Percentiles rank a stretch among this genome's conserved stretches.
These are phyloP conservation scores for Delichon dasypus DNA, from an alignment of 2,797 vertebrate genomes.

Conservation along the genomic window DNA sequence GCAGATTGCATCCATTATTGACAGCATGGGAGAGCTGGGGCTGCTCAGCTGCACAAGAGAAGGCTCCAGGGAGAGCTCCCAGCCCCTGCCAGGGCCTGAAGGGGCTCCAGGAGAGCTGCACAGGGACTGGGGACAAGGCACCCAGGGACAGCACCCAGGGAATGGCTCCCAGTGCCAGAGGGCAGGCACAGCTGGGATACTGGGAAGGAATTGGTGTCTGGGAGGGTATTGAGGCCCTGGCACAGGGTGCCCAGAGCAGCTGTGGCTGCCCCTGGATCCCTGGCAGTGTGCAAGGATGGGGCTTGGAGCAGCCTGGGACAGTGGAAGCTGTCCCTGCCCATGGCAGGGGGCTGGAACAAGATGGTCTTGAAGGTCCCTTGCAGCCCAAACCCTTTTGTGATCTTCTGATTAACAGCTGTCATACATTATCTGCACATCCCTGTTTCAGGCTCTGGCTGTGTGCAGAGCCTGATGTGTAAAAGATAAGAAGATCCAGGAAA, in stretches of 20 bases:
- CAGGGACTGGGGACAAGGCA: background rate
- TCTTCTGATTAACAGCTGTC: background rate
- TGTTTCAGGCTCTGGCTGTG: background rate
- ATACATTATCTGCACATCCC: background rate
- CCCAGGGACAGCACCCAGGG: background rate
- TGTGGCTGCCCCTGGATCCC: background rate
- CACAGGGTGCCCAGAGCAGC: background rate
- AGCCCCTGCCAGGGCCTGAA: background rate
- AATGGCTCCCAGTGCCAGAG: background rate
- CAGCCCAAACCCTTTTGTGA: rapidly evolving
- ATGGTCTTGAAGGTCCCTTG: background rate
- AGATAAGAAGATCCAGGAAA: background rate
- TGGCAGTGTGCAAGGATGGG: rapidly evolving
- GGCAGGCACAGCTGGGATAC: rapidly evolving
- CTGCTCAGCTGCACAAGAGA: rapidly evolving
- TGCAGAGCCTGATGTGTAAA: background rate
- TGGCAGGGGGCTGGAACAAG: rapidly evolving
- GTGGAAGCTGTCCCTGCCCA: rapidly evolving
- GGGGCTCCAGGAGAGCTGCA: background rate
- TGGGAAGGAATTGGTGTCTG: background rate
- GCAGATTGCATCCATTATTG: background rate
- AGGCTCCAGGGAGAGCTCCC: background rate
- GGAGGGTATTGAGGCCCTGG: background rate
- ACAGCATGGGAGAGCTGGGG: rapidly evolving
- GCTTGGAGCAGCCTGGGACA: rapidly evolving